Evolutionary conservation across 64 coral and sea anemone species (phyloP), one percentile per base, ranked within the genome.

Genomic region (Cladopsammia gracilis): DNA sequence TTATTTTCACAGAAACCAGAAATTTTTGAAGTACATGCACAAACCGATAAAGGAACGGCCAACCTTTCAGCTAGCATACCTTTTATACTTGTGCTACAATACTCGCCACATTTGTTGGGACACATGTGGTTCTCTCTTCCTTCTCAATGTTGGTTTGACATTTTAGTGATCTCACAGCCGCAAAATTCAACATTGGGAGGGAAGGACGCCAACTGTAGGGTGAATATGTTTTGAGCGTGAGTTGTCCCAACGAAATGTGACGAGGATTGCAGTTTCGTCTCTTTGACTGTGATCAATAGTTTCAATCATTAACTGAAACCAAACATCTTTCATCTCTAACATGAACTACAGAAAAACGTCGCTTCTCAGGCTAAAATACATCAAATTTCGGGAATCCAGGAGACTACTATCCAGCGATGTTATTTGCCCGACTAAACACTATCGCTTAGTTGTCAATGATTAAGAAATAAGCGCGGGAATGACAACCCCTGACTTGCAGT

Each of bases 261-360:
- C n/a, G n/a, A n/a, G n/a, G n/a, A n/a, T n/a, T n/a, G n/a, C n/a
- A 85, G 20, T 85, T 85, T 85, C 60, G 61, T 85, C 81, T 66
- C 58, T 85, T 66, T 15, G 79, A 45, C 79, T 45, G n/a, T n/a
- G n/a, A n/a, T n/a, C n/a, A n/a, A n/a, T n/a, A 62, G 46, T 83
- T 62, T 52, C 79, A 62, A 85, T 66, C 54, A 44, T 10, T 85
- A 66, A 85, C 46, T 66, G 42, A 48, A 66, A 85, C 59, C 61
- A 61, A 85, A 85, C 81, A 67, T 9, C 22, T 43, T 64, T 85
- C 48, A 65, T 43, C 81, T 85, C 81, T 85, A 85, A 85, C 60
- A 85, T 49, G 60, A 85, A 85, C 62, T 66, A 66, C 62, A 61
- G 62, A 18, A 65, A 85, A 85, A 57, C 62, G 44, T 66, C 48